Evolutionary conservation across 2,888 invertebrate genomes (phyloP).

Genomic region (Leucophora obtusa): DNA sequence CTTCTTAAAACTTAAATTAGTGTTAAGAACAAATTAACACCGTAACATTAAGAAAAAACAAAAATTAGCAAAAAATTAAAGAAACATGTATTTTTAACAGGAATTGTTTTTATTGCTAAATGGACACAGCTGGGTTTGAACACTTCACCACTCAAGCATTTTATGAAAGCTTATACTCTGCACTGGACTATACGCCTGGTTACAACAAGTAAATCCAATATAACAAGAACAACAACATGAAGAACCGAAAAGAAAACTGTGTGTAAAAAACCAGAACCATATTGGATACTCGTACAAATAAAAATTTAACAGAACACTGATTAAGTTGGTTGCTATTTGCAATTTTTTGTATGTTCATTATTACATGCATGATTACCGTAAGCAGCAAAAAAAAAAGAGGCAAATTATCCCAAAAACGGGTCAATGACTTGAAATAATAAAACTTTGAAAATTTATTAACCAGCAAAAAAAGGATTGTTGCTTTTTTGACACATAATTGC

Average conservation of each 20-base stretch:
- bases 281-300: neutral
- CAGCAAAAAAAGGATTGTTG: neutral
- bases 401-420: constrained; percentile 5
- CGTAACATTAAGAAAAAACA: constrained; percentile 33
- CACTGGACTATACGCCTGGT: neutral
- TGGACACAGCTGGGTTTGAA: constrained; percentile 30
- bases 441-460: neutral
- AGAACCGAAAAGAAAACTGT: neutral
- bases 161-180: constrained; percentile 27
- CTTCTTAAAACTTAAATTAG: constrained; percentile 22
- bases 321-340: neutral
- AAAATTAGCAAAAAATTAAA: constrained; percentile 17
- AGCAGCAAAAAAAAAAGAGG: neutral
- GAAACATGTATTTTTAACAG: constrained; percentile 35
- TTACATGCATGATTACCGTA: constrained; percentile 11
- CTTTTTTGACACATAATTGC: neutral
- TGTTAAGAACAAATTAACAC: constrained; percentile 33
- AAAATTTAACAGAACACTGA: neutral
- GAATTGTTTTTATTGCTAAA: constrained; percentile 32
- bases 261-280: neutral
- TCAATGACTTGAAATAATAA: constrained; percentile 8
- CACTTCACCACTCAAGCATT: constrained; percentile 32
- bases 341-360: neutral
- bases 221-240: neutral
- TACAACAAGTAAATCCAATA: neutral